Conservation (phyloP, 2,888 invertebrate genomes). For the Cataglyphis albicans region DNA sequence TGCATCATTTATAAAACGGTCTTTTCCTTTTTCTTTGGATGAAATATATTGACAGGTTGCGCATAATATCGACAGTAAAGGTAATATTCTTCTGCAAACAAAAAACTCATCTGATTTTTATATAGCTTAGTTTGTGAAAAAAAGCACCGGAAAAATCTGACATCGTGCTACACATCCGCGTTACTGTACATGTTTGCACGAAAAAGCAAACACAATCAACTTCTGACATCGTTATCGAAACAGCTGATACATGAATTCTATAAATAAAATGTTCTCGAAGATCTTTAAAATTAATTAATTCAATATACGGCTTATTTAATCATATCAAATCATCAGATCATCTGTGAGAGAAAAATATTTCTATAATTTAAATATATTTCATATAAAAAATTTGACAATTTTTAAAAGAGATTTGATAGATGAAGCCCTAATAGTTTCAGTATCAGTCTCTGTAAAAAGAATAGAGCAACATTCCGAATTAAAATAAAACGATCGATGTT, state of each 20-base stretch:
- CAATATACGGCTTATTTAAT: neutral
- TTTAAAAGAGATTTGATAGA: neutral
- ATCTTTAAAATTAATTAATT: neutral
- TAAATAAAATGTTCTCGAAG: slow-evolving; percentile 11
- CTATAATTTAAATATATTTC: neutral
- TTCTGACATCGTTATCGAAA: slow-evolving; percentile 21
- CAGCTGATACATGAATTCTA: neutral
- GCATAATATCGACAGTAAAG: slow-evolving; percentile 53
- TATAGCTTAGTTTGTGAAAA: slow-evolving; percentile 53
- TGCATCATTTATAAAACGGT: slow-evolving; percentile 28
- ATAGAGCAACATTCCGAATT: neutral
- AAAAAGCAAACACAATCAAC: slow-evolving; percentile 61
- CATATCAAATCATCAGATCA: neutral
- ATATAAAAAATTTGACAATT: neutral
- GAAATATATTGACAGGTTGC: slow-evolving; percentile 42
- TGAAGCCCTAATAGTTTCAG: neutral
- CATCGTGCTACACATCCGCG: slow-evolving; percentile 32
- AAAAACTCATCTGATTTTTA: slow-evolving; percentile 64
- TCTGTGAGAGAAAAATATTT: neutral
- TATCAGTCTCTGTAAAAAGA: neutral
- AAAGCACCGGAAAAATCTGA: slow-evolving; percentile 63
- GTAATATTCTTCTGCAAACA: slow-evolving; percentile 64
- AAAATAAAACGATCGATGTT: slow-evolving; percentile 18
- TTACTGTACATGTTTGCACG: slow-evolving; percentile 34
- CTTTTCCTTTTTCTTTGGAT: slow-evolving; percentile 23